Conservation (phyloP, 2,888 invertebrate genomes). For the Coelinius sp. region DNA sequence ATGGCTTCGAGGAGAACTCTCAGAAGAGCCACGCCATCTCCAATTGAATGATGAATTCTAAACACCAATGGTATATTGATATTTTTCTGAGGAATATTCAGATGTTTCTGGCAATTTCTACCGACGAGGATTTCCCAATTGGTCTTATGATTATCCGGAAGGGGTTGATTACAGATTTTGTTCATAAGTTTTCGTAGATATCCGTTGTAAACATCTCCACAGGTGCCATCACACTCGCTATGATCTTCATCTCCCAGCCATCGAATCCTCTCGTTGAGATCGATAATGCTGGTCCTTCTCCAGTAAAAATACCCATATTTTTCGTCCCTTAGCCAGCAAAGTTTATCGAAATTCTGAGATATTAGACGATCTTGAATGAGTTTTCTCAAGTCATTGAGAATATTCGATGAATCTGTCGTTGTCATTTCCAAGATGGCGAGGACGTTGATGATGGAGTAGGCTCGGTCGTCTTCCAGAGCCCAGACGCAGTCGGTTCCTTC, state of each 20-base stretch:
- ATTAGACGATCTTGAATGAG: slow-evolving; percentile 49
- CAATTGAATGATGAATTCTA: slow-evolving; percentile 74
- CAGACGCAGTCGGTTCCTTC: slow-evolving; percentile 74
- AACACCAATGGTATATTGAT: slow-evolving; percentile 71
- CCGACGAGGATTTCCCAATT: slow-evolving; percentile 74
- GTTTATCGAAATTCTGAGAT: slow-evolving; percentile 60
- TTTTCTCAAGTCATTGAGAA: slow-evolving; percentile 50
- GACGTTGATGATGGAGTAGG: slow-evolving; percentile 72
- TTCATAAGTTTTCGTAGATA: slow-evolving; percentile 69
- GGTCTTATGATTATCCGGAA: slow-evolving; percentile 71
- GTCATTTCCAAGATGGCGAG: slow-evolving; percentile 70
- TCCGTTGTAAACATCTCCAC: slow-evolving; percentile 56
- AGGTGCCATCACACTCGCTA: slow-evolving; percentile 54
- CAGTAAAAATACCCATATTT: slow-evolving; percentile 74
- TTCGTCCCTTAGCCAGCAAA: slow-evolving; percentile 70
- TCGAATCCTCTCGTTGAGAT: slow-evolving; percentile 71
- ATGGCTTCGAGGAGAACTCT: slow-evolving; percentile 71
- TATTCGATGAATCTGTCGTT: slow-evolving; percentile 36
- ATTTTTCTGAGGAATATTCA: slow-evolving; percentile 34
- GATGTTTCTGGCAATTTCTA: slow-evolving; percentile 48
- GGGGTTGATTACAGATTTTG: slow-evolving; percentile 67
- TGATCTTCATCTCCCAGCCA: slow-evolving; percentile 67
- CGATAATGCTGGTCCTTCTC: slow-evolving; percentile 66
- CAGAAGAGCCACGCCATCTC: slow-evolving; percentile 73
- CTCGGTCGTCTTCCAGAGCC: slow-evolving; percentile 72